Evolutionary conservation across 2,113 vertebrate genomes (phyloP), one percentile per base, ranked within the genome.

Genomic region (Oostethus manadensis): DNA sequence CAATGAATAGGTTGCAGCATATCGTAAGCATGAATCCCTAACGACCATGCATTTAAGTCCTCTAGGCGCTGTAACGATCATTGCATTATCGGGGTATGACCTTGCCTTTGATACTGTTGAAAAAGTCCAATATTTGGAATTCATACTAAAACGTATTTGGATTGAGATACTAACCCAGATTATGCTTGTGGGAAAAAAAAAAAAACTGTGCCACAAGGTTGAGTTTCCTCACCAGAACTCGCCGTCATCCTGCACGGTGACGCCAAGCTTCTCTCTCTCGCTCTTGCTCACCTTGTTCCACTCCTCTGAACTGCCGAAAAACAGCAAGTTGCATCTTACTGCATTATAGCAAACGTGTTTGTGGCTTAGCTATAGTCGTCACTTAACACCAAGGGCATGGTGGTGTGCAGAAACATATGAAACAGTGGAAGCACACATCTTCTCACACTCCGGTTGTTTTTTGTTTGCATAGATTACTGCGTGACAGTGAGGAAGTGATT

Each of bases 261-360:
- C 93, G 0, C 97, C 97, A 68, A 98, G 84, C 68, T 94, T 94
- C 74, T 98, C 97, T 56, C 96, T 82, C 76, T 98, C 95, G 1
- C 94, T 89, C 82, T 94, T 98, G 90, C 96, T 98, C 74, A 99
- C 96, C 71, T 93, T 95, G 87, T 97, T 90, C 97, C 97, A 99
- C 63, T 99, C 94, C 55, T 97, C 93, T 0, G 97, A 99, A 54
- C 97, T 99, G 83, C 6, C 67, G 43, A 29, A 17, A 51, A 8
- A 29, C 0, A 6, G 11, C 5, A 6, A 1, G 50, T 51, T 10
- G 23, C 50, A 51, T n/a, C 10, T 29, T 17, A 29, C n/a, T 6
- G 51, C 51, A 35, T 18, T 17, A 18, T 13, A 42, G 44, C 21
- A 45, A n/a, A 48, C 3, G 16, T 38, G 21, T 22, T 8, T 49